Evolutionary conservation across 1,140 invertebrate genomes (phyloP).

Genomic region (Euura saliciscinereae): DNA sequence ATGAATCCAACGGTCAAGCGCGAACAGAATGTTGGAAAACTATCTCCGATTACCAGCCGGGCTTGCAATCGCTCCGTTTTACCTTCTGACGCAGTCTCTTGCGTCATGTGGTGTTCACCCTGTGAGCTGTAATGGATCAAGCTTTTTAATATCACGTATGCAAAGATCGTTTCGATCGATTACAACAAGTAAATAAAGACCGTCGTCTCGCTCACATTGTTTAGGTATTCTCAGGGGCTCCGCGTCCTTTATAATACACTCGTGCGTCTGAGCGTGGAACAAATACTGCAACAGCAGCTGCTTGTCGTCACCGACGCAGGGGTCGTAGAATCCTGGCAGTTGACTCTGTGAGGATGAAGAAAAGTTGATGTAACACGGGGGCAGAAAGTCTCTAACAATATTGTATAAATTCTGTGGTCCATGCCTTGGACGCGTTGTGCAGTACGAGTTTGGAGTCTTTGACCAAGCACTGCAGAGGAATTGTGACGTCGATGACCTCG

Average conservation of each 20-base stretch:
- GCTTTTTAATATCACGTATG: conserved; percentile 9
- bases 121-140: conserved; percentile 53
- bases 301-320: conserved; percentile 93
- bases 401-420: conserved; percentile 19
- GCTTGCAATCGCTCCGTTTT: conserved; percentile 13
- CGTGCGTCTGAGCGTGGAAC: conserved; percentile 79
- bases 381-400: not conserved
- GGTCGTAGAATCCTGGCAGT: conserved; percentile 96
- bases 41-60: not conserved
- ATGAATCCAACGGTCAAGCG: not conserved
- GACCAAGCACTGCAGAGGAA: conserved; percentile 92
- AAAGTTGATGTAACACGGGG: not conserved
- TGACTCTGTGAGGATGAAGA: conserved; percentile 74
- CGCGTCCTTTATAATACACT: conserved; percentile 80
- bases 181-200: too few species aligned
- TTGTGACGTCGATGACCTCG: conserved; percentile 89
- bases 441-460: conserved; percentile 88
- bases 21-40: not conserved
- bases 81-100: conserved; percentile 29
- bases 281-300: conserved; percentile 85
- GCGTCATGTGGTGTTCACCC: conserved; percentile 60
- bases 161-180: too few species aligned
- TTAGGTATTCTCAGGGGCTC: conserved; percentile 80
- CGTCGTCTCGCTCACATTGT: conserved; percentile 59
- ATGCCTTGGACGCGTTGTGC: conserved; percentile 86